Evolutionary conservation across 2,113 vertebrate genomes (phyloP).

Genomic region (Dicentrarchus labrax): DNA sequence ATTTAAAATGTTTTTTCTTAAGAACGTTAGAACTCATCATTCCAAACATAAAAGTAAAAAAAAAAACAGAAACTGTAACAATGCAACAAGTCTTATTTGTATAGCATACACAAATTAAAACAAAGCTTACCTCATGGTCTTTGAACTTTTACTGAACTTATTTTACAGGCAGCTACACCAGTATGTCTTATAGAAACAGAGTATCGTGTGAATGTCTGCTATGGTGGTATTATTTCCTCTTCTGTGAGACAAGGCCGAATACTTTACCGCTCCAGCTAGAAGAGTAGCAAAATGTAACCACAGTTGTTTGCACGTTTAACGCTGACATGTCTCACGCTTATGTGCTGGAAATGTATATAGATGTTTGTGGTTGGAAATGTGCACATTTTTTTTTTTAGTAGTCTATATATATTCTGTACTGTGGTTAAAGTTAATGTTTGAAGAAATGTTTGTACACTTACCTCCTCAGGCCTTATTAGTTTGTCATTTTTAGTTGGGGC

Average conservation of each 20-base stretch:
- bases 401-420: too few relatives aligned
- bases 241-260: too few relatives aligned
- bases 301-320: too few relatives aligned
- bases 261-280: too few relatives aligned
- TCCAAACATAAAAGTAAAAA: background rate
- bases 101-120: background rate
- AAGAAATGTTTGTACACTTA: too few relatives aligned
- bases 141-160: background rate
- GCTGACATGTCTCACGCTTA: too few relatives aligned
- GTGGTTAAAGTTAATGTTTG: too few relatives aligned
- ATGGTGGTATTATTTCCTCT: background rate
- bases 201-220: background rate
- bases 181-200: rapidly evolving
- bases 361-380: too few relatives aligned
- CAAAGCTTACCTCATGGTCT: constrained; percentile 43
- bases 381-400: too few relatives aligned
- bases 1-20: background rate
- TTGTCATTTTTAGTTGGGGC: background rate
- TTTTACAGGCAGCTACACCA: background rate
- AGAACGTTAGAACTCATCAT: background rate
- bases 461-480: too few relatives aligned
- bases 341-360: too few relatives aligned
- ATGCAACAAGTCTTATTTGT: background rate
- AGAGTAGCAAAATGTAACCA: too few relatives aligned
- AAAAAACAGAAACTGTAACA: background rate